Evolutionary conservation across 2,797 vertebrate genomes (phyloP).

Genomic region (Anabas testudineus): DNA sequence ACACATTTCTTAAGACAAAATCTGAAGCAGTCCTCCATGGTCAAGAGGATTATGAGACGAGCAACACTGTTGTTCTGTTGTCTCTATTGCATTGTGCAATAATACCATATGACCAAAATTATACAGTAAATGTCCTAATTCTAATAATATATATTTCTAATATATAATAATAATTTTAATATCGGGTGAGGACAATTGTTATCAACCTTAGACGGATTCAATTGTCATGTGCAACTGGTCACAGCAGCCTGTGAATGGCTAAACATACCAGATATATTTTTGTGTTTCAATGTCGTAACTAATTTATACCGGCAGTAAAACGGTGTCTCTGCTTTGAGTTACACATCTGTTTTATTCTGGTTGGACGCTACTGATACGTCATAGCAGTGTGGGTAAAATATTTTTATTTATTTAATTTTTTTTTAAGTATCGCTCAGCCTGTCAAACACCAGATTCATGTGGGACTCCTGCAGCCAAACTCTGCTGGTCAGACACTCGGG

Average conservation of each 20-base stretch:
- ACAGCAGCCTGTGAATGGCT: background rate
- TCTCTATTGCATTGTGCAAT: constrained; percentile 31
- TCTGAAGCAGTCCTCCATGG: background rate
- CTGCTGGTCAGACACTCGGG: constrained; percentile 69
- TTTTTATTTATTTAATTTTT: background rate
- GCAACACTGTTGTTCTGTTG: background rate
- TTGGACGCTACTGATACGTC: constrained; percentile 9
- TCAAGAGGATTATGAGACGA: background rate
- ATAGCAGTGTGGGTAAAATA: background rate
- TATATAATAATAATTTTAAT: too few relatives aligned
- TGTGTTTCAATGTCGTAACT: constrained; percentile 15
- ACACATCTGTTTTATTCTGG: constrained; percentile 19
- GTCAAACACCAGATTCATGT: constrained; percentile 1
- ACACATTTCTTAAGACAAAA: background rate
- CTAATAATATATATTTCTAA: too few relatives aligned
- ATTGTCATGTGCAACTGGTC: background rate
- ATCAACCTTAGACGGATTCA: background rate
- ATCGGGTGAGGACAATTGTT: background rate
- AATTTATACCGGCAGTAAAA: background rate
- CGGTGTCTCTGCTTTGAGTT: background rate
- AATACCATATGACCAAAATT: constrained; percentile 12
- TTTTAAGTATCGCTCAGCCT: background rate
- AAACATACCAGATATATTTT: background rate
- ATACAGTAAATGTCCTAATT: constrained; percentile 16
- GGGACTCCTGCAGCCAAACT: constrained; percentile 35